phyloP scores from a whole-genome alignment of 2,113 vertebrate species.

The Ophthalmolycus amberensis region DNA sequence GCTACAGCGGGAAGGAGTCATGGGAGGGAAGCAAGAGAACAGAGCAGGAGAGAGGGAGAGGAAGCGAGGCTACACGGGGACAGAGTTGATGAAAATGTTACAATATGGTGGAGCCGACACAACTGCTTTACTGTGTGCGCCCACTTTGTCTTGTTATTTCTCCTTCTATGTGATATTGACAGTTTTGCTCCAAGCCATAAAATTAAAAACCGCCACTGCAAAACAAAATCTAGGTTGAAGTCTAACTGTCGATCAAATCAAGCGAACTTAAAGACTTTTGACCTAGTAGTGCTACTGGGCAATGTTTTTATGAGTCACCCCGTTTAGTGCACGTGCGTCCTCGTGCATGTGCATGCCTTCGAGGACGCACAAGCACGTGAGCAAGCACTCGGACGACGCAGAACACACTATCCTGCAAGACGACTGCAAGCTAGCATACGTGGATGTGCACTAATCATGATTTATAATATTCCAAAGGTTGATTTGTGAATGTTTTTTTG shows the following conservation, averaged over 20 bases:
- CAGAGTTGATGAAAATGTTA: constrained; percentile 32
- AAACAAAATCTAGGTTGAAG: background rate
- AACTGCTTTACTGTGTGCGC: background rate
- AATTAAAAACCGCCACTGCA: background rate
- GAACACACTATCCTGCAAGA: background rate
- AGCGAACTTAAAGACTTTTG: background rate
- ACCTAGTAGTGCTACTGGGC: background rate
- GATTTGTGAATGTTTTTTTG: background rate
- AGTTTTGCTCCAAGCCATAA: background rate
- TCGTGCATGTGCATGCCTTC: background rate
- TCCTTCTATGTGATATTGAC: background rate
- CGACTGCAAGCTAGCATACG: background rate
- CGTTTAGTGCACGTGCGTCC: background rate
- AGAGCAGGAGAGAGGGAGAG: constrained; percentile 8
- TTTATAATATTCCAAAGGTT: background rate
- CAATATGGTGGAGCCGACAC: constrained; percentile 4
- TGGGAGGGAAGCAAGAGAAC: background rate
- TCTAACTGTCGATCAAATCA: background rate
- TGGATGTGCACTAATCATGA: background rate
- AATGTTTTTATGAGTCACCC: background rate
- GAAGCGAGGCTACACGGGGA: constrained; percentile 34
- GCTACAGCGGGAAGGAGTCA: constrained; percentile 11
- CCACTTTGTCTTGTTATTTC: background rate
- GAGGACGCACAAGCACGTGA: too few species aligned
- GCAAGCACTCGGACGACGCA: background rate